Base-by-base conservation (phyloP, 2,888 invertebrate genomes). In the Fissipunctia ypsillon region DNA sequence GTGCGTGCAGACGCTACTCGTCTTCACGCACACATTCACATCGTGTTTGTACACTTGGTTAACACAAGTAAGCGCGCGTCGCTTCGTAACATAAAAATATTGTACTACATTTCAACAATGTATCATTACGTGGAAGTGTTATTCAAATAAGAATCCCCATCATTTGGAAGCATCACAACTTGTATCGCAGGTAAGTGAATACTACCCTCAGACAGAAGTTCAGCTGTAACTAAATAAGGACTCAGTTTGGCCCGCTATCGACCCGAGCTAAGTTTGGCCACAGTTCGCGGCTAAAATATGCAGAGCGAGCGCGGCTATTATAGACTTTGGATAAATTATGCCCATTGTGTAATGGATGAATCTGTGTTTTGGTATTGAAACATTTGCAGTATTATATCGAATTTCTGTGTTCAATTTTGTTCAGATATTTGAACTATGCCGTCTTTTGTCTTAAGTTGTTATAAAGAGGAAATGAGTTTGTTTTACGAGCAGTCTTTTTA, bases 221-320 rank as follows among this genome's bases (percentile, higher is more conserved):
- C 19, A n/a, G 31, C n/a, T 48, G 25, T 35, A 59, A 59, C 35
- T 50, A 14, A 31, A 19, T 41, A 7, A 28, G 3, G 9, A 45
- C 16, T n/a, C 28, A 50, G 56, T 31, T 59, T 52, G 31, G 19
- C 22, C 28, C 45, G 45, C 59, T 50, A 81, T 83, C 80, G 80
- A 81, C 41, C 66, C 31, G 31, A n/a, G 48, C 84, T 80, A 73
- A 56, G 38, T 80, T 80, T 56, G 45, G 41, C 12, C 10, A 45
- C 59, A 12, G 43, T 43, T 54, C 16, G 31, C 72, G 31, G 10
- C 52, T 70, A 35, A 61, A 60, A 52, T 61, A 61, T 56, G 45
- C 65, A 50, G 48, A 66, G 19, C 28, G 22, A 60, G 19, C 69
- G 25, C 35, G n/a, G 3, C 25, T 48, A 28, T 50, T 56, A 38